phyloP scores from a whole-genome alignment of 2,888 invertebrate species.

The Papilio gigon region DNA sequence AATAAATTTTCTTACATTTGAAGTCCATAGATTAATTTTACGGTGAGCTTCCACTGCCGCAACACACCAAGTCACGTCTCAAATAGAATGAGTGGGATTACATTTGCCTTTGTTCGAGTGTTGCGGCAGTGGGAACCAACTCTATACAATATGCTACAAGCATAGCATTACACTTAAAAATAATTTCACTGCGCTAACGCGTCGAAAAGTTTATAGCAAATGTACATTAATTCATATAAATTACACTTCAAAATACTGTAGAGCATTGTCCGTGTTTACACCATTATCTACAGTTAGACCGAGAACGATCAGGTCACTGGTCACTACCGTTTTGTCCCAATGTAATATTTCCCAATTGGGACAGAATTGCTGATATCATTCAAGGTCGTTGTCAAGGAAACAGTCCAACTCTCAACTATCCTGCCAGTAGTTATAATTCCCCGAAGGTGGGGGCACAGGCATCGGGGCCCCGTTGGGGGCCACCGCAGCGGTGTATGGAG shows the following conservation, averaged over 20 bases:
- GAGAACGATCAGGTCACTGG: conserved; percentile 18
- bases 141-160: not conserved
- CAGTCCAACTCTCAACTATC: conserved; percentile 73
- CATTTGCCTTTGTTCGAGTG: too few relatives aligned
- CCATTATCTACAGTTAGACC: not conserved
- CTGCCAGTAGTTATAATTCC: conserved; percentile 77
- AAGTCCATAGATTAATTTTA: conserved; percentile 13
- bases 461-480: conserved; percentile 65
- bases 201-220: not conserved
- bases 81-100: too few relatives aligned
- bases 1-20: conserved; percentile 23
- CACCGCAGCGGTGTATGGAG: conserved; percentile 65
- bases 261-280: conserved; percentile 17
- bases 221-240: not conserved
- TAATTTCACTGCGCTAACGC: not conserved
- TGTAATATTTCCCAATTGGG: not conserved
- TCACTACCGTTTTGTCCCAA: not conserved
- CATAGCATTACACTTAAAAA: conserved; percentile 14
- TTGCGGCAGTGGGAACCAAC: not conserved
- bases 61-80: too few relatives aligned
- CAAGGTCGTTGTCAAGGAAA: conserved; percentile 46
- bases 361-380: conserved; percentile 15
- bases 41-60: not conserved
- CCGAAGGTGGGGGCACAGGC: conserved; percentile 71
- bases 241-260: conserved; percentile 19